Percentiles rank a stretch among this genome's conserved stretches.
Evolutionary conservation across 2,888 invertebrate genomes (phyloP).

Genomic region (Leuctra nigra): DNA sequence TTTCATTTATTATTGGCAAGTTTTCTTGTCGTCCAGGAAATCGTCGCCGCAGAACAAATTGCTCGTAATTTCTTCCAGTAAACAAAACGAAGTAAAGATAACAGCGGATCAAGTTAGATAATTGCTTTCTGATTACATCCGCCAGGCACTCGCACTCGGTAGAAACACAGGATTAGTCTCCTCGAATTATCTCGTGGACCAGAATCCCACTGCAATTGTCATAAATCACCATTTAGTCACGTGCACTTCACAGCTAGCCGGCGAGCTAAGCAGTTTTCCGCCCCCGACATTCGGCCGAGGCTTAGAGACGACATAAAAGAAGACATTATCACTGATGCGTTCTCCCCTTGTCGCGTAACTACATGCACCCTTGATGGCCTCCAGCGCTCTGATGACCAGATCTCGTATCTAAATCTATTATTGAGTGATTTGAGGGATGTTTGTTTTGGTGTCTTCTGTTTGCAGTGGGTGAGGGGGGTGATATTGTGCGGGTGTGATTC

Average conservation of each 20-base stretch:
- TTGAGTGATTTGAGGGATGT: conserved; percentile 23
- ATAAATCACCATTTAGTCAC: conserved; percentile 15
- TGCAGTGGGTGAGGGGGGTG: conserved; percentile 5
- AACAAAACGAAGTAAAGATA: too few relatives aligned
- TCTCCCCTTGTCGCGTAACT: neutral
- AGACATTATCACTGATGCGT: conserved; percentile 12
- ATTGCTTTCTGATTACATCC: neutral
- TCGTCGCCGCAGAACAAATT: too few relatives aligned
- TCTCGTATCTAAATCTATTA: conserved; percentile 21
- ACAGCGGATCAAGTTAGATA: neutral
- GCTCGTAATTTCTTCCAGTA: too few relatives aligned
- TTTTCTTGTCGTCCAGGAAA: too few relatives aligned
- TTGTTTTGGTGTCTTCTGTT: conserved; percentile 18
- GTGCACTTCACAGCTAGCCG: conserved; percentile 13
- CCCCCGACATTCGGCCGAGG: conserved; percentile 11
- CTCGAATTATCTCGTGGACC: neutral
- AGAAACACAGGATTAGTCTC: neutral
- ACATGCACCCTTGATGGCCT: conserved; percentile 14
- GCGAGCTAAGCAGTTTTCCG: conserved; percentile 7
- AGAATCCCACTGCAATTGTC: conserved; percentile 4
- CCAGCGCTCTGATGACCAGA: conserved; percentile 12
- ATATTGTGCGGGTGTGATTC: conserved; percentile 17
- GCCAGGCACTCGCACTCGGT: neutral
- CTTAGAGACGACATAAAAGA: conserved; percentile 15
- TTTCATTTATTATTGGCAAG: too few relatives aligned